phyloP scores from a whole-genome alignment of 2,888 invertebrate genomes.

The Digitonthophagus gazella region DNA sequence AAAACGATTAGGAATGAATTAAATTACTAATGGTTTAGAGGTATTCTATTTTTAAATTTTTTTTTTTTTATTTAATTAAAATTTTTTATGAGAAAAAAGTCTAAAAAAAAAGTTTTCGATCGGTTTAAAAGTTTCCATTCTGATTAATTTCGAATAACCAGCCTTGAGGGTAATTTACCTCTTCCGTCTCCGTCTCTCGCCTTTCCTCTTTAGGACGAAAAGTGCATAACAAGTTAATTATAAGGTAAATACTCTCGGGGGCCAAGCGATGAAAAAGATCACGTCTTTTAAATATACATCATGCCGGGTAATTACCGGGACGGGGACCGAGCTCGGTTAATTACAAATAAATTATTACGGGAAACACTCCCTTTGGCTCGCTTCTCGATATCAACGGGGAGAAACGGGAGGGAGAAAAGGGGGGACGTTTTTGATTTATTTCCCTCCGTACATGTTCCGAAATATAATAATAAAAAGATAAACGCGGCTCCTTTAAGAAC shows the following conservation, averaged over 20 bases:
- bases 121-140: background rate
- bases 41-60: no score
- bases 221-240: conserved; percentile 12
- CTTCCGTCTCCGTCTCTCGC: no score
- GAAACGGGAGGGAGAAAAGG: no score
- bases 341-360: conserved; percentile 14
- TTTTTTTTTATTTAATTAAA: no score
- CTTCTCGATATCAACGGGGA: background rate
- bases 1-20: no score
- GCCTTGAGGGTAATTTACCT: background rate
- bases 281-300: conserved; percentile 16
- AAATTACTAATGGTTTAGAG: no score
- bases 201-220: background rate
- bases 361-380: conserved; percentile 4
- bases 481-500: no score
- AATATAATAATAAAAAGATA: no score
- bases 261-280: conserved; percentile 12
- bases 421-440: no score
- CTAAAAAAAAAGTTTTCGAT: no score
- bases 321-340: conserved; percentile 1
- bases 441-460: no score
- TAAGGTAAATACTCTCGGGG: conserved; percentile 8
- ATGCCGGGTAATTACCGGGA: conserved; percentile 7
- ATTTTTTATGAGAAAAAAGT: background rate
- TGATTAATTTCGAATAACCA: background rate